Conservation (phyloP, 2,888 invertebrate genomes). For the Lasioglossum malachurum region DNA sequence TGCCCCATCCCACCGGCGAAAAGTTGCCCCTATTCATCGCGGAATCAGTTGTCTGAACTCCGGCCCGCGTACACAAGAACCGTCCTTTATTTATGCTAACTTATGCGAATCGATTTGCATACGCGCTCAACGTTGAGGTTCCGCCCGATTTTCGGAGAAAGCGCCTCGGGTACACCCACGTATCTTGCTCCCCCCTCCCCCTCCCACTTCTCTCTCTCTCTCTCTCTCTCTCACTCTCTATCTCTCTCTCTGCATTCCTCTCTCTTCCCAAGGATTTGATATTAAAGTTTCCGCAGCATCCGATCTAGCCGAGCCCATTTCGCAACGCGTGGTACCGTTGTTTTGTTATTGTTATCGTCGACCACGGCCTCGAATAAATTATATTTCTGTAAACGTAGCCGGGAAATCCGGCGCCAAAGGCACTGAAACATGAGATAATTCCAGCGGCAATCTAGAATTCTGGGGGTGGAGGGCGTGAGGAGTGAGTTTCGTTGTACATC, state of each 20-base stretch:
- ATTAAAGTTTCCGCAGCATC: constrained; percentile 57
- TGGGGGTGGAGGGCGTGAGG: background rate
- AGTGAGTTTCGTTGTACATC: background rate
- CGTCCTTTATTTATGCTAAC: constrained; percentile 70
- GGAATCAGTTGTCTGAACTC: constrained; percentile 58
- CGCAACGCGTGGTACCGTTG: background rate
- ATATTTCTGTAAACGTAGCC: constrained; percentile 5
- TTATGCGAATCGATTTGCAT: constrained; percentile 70
- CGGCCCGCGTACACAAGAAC: constrained; percentile 35
- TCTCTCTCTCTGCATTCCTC: background rate
- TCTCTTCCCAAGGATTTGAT: constrained; percentile 44
- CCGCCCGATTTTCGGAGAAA: constrained; percentile 33
- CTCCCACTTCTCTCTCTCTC: constrained; percentile 2
- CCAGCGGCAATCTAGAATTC: background rate
- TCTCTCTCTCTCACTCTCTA: constrained; percentile 4
- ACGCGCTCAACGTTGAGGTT: constrained; percentile 34
- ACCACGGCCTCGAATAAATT: constrained; percentile 42
- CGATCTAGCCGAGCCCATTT: constrained; percentile 8
- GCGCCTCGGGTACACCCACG: constrained; percentile 28
- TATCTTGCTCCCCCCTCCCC: constrained; percentile 4
- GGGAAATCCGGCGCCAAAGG: constrained; percentile 12
- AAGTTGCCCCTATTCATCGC: constrained; percentile 44
- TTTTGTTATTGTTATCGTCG: constrained; percentile 23
- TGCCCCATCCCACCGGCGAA: constrained; percentile 18
- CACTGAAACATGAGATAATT: background rate